Conservation (phyloP, 2,113 vertebrate genomes). For the Kryptolebias marmoratus region DNA sequence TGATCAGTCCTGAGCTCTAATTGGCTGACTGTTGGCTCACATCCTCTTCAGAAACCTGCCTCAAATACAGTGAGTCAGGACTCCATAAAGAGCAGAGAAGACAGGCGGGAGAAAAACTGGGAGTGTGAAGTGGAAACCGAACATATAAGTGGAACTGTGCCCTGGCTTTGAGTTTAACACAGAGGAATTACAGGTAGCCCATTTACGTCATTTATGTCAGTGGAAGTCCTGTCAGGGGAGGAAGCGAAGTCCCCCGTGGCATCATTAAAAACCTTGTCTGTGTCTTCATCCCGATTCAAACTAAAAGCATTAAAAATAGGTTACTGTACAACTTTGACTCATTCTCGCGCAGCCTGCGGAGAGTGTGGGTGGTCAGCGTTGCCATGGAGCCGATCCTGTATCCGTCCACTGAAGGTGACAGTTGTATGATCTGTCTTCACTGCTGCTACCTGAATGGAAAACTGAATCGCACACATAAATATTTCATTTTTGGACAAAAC, state of each 20-base stretch:
- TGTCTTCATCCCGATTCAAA: slow-evolving; percentile 50
- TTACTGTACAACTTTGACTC: slow-evolving; percentile 63
- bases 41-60: slow-evolving; percentile 60
- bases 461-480: slow-evolving; percentile 19
- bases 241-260: slow-evolving; percentile 52
- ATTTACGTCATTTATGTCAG: slow-evolving; percentile 44
- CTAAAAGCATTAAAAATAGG: slow-evolving; percentile 64
- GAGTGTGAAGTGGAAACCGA: slow-evolving; percentile 1
- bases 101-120: not conserved
- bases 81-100: slow-evolving; percentile 14
- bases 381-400: slow-evolving; percentile 76
- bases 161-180: not conserved
- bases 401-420: slow-evolving; percentile 49
- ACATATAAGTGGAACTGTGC: not conserved
- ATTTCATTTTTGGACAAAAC: not conserved
- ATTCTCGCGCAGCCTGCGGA: slow-evolving; percentile 68
- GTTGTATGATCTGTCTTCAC: slow-evolving; percentile 54
- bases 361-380: slow-evolving; percentile 76
- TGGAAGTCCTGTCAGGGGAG: slow-evolving; percentile 40
- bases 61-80: slow-evolving; percentile 69
- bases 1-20: slow-evolving; percentile 56
- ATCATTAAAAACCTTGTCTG: slow-evolving; percentile 62
- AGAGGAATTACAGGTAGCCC: slow-evolving; percentile 35
- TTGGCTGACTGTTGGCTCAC: slow-evolving; percentile 39
- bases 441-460: slow-evolving; percentile 65